Percentiles rank a stretch among this genome's conserved stretches.
Evolutionary conservation across 2,888 invertebrate genomes (phyloP).

Genomic region (Acrocera orbiculus): DNA sequence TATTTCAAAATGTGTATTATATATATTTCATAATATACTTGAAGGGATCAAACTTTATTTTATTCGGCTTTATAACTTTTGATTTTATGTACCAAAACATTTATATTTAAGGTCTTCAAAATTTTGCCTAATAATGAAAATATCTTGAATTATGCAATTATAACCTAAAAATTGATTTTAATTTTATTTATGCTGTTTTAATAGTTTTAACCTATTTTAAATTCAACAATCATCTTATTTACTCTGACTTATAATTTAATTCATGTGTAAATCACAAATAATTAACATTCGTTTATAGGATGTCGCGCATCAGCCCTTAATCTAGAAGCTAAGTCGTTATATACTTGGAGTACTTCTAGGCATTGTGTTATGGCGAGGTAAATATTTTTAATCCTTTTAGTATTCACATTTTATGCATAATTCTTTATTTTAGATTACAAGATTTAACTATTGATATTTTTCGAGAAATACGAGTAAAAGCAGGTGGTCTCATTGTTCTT

Average conservation of each 20-base stretch:
- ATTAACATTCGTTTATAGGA: conserved; percentile 36
- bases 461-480: conserved; percentile 55
- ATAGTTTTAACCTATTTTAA: neutral
- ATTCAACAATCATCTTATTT: too few species aligned
- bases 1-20: too few species aligned
- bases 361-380: conserved; percentile 67
- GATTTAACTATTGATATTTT: conserved; percentile 67
- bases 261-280: neutral
- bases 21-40: too few species aligned
- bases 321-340: conserved; percentile 71
- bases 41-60: too few species aligned
- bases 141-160: too few species aligned
- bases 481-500: conserved; percentile 72
- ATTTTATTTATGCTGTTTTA: neutral
- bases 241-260: too few species aligned
- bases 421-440: conserved; percentile 34
- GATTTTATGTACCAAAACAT: too few species aligned
- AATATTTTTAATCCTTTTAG: conserved; percentile 7
- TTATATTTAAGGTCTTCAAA: too few species aligned
- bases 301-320: conserved; percentile 72
- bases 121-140: too few species aligned
- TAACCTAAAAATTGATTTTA: too few species aligned
- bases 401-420: neutral
- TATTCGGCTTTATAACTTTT: too few species aligned
- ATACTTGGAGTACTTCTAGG: conserved; percentile 71